Conservation (phyloP, 2,888 invertebrate species). For the Melanostoma scalare region DNA sequence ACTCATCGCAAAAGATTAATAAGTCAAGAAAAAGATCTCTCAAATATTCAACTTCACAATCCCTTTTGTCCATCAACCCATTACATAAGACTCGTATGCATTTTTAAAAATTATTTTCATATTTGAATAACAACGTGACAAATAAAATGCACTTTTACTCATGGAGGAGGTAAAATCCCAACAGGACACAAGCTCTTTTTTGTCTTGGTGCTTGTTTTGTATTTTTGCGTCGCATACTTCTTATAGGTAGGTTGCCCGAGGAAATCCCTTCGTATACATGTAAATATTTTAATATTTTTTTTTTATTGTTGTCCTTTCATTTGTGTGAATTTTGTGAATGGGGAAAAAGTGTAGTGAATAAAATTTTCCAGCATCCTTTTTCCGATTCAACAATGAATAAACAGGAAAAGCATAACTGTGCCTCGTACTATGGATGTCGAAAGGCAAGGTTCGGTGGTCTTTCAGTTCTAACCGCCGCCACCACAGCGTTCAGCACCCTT, state of each 20-base stretch:
- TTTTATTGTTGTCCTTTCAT: conserved; percentile 43
- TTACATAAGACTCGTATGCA: conserved; percentile 5
- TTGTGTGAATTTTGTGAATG: conserved; percentile 27
- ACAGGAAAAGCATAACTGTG: conserved; percentile 56
- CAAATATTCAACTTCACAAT: too few relatives aligned
- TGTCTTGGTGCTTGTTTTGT: conserved; percentile 1
- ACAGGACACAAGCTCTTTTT: conserved; percentile 1
- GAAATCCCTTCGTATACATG: conserved; percentile 53
- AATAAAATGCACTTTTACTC: conserved; percentile 14
- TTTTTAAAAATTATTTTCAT: conserved; percentile 39
- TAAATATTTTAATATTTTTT: neutral
- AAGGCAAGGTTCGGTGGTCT: neutral
- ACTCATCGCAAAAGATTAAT: too few relatives aligned
- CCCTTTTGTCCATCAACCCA: too few relatives aligned
- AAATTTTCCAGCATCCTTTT: conserved; percentile 56
- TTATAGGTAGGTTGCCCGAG: conserved; percentile 20
- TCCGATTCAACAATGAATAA: conserved; percentile 61
- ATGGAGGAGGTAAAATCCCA: conserved; percentile 23
- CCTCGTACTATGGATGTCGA: conserved; percentile 37
- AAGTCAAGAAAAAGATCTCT: too few relatives aligned
- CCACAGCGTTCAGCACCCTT: neutral
- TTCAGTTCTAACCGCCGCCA: too few relatives aligned
- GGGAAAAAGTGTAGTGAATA: conserved; percentile 22
- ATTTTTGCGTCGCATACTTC: neutral
- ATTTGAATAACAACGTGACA: conserved; percentile 32